These are phyloP conservation scores for Aphaenogaster ashmeadi DNA, from an alignment of 1,140 invertebrate genomes.

Conservation along the genomic window DNA sequence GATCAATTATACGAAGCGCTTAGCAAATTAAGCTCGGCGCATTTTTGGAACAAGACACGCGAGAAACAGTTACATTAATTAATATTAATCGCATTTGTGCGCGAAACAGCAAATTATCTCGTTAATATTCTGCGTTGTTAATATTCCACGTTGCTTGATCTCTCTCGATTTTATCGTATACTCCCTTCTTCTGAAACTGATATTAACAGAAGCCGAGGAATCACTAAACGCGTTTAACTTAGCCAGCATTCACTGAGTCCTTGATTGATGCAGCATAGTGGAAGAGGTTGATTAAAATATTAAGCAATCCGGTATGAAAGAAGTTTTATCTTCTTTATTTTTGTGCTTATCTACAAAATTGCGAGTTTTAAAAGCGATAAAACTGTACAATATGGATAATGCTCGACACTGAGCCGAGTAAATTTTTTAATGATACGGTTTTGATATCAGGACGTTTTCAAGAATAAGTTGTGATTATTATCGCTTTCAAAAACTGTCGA, in stretches of 20 bases:
- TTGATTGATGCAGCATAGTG: constrained; percentile 42
- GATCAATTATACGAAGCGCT: constrained; percentile 23
- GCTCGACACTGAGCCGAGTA: neutral
- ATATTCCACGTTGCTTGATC: constrained; percentile 4
- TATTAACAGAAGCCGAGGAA: constrained; percentile 42
- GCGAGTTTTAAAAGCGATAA: neutral
- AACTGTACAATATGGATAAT: neutral
- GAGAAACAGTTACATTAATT: constrained; percentile 37
- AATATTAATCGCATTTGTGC: constrained; percentile 41
- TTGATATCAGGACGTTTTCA: neutral
- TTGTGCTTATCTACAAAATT: neutral
- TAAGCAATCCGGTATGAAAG: neutral
- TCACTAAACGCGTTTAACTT: constrained; percentile 50
- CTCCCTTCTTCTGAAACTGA: constrained; percentile 30
- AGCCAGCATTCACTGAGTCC: neutral
- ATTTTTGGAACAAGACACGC: constrained; percentile 25
- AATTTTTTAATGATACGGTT: neutral
- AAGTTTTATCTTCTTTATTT: constrained; percentile 18
- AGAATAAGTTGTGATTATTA: neutral
- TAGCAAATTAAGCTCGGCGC: constrained; percentile 6
- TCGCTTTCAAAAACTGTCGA: neutral
- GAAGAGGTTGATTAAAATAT: constrained; percentile 57
- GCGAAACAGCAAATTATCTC: constrained; percentile 42
- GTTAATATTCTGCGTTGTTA: constrained; percentile 51
- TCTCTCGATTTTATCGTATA: constrained; percentile 19